A percentile compares a stretch with the other conserved stretches of the same genome.
phyloP scores from a whole-genome alignment of 2,113 vertebrate genomes.

The Oncorhynchus nerka region DNA sequence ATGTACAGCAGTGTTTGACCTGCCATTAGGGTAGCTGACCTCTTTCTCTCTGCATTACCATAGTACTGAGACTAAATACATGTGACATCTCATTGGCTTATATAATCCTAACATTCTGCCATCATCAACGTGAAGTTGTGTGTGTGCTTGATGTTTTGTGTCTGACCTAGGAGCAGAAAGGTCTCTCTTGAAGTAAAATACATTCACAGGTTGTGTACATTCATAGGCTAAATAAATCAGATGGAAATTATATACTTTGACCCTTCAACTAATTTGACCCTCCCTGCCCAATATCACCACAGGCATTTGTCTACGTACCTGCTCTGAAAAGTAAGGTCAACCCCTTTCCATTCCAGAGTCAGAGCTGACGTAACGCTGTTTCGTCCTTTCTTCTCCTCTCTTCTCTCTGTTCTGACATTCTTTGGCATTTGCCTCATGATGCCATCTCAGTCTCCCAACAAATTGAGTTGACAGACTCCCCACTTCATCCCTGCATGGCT shows the following conservation, averaged over 20 bases:
- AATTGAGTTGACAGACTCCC: constrained; percentile 65
- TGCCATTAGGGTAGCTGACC: background rate
- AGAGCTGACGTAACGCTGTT: background rate
- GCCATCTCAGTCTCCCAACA: constrained; percentile 47
- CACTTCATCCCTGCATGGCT: constrained; percentile 32
- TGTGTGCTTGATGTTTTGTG: background rate
- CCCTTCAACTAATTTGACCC: no score
- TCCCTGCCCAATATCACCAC: no score
- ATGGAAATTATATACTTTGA: no score
- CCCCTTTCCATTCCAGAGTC: background rate
- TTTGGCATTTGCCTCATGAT: constrained; percentile 29
- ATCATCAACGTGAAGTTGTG: background rate
- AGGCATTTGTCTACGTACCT: background rate
- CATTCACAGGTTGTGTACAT: no score
- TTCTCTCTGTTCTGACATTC: constrained; percentile 21
- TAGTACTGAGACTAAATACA: background rate
- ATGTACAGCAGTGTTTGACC: constrained; percentile 1
- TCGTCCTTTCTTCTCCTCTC: background rate
- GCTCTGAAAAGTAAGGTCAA: background rate
- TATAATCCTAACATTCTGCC: background rate
- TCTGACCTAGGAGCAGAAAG: no score
- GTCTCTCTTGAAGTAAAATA: no score
- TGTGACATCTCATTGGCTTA: background rate
- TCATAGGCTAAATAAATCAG: no score
- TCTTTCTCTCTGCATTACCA: constrained; percentile 3